A percentile compares a stretch with the other conserved stretches of the same genome.
Evolutionary conservation across 2,888 invertebrate species (phyloP).

Genomic region (Teleogryllus oceanicus): DNA sequence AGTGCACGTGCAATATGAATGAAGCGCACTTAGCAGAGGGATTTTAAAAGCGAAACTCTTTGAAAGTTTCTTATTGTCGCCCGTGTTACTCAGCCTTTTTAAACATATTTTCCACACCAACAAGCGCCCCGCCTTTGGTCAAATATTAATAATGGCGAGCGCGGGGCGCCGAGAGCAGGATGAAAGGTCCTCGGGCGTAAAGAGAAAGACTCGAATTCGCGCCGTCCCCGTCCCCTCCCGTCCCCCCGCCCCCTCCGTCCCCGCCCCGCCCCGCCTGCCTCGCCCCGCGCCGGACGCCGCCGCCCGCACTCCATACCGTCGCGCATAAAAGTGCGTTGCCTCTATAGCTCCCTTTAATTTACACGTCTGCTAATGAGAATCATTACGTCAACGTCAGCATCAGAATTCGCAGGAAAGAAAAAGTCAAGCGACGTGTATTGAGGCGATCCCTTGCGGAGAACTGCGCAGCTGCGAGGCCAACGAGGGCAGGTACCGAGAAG

Average conservation of each 20-base stretch:
- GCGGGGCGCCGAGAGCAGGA: background rate
- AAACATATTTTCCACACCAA: slow-evolving; percentile 18
- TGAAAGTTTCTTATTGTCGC: background rate
- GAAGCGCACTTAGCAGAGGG: slow-evolving; percentile 18
- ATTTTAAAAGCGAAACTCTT: slow-evolving; percentile 9
- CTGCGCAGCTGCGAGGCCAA: background rate
- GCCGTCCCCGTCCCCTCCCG: background rate
- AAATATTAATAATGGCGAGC: slow-evolving; percentile 4
- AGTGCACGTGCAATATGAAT: background rate
- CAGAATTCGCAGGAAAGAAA: slow-evolving; percentile 4
- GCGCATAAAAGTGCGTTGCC: background rate
- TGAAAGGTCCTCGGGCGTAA: background rate
- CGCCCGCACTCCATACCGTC: background rate
- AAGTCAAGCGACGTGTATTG: slow-evolving; percentile 8
- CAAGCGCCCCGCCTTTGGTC: background rate
- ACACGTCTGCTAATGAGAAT: slow-evolving; percentile 18
- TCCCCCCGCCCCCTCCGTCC: background rate
- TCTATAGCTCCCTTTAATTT: slow-evolving; percentile 10
- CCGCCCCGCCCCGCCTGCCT: background rate
- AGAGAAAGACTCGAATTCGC: background rate
- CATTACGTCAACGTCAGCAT: slow-evolving; percentile 11
- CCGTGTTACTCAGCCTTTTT: slow-evolving; percentile 2
- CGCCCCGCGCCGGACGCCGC: background rate
- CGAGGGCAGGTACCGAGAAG: background rate
- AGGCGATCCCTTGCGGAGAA: background rate